phyloP scores from a whole-genome alignment of 2,797 vertebrate genomes.

The Pipistrellus nathusii region DNA sequence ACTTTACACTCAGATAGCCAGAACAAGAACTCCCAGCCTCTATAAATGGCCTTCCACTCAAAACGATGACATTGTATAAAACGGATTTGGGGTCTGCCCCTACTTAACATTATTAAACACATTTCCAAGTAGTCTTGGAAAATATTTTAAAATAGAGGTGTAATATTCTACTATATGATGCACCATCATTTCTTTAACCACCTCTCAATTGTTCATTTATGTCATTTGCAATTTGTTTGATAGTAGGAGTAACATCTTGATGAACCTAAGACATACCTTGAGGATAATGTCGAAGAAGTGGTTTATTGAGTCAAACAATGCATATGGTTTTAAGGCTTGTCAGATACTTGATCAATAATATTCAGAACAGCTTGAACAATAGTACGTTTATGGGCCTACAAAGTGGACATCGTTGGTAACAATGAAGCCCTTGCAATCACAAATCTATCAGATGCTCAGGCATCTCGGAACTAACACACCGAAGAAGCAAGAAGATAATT shows the following conservation, averaged over 20 bases:
- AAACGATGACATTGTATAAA: not conserved
- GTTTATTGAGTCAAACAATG: constrained; percentile 43
- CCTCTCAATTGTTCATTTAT: not conserved
- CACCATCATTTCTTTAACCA: not conserved
- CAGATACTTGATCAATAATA: constrained; percentile 40
- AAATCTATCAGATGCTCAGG: not conserved
- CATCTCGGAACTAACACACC: not conserved
- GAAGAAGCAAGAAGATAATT: constrained; percentile 23
- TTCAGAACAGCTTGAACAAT: not conserved
- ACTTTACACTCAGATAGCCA: constrained; percentile 28
- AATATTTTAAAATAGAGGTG: constrained; percentile 15
- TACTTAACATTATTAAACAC: not conserved
- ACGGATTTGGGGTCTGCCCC: not conserved
- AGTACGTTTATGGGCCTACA: not conserved
- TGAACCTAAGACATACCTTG: not conserved
- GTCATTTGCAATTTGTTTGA: not conserved
- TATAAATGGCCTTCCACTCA: not conserved
- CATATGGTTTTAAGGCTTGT: constrained; percentile 62
- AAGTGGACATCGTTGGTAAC: constrained; percentile 31
- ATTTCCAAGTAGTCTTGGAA: constrained; percentile 34
- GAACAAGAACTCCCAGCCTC: not conserved
- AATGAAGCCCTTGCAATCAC: constrained; percentile 40
- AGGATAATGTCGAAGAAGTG: not conserved
- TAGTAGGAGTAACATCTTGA: not conserved
- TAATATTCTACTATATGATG: not conserved